phyloP scores from a whole-genome alignment of 1,140 invertebrate genomes.

The Nebria ingens region DNA sequence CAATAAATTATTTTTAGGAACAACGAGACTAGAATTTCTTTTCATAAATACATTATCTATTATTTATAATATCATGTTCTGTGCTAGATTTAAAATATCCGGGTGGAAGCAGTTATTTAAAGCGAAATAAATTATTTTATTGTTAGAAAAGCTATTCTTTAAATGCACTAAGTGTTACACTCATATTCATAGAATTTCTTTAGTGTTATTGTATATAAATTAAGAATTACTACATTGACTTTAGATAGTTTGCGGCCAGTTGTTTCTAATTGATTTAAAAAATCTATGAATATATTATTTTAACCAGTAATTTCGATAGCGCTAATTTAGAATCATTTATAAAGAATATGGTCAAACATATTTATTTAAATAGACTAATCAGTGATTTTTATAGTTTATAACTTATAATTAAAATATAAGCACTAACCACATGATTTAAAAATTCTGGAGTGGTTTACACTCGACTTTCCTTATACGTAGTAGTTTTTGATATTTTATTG shows the following conservation, averaged over 20 bases:
- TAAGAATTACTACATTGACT: not conserved
- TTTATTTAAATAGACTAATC: not conserved
- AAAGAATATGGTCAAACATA: not conserved
- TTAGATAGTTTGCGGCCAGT: not conserved
- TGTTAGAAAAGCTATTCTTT: not conserved
- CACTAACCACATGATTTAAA: not conserved
- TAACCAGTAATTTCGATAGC: not conserved
- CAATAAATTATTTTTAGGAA: conserved; percentile 5
- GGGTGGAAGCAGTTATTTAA: not conserved
- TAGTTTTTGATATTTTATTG: too few species aligned
- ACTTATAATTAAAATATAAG: not conserved
- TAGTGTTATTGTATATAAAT: not conserved
- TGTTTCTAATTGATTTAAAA: not conserved
- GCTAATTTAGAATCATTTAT: not conserved
- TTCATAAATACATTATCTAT: not conserved
- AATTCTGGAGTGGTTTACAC: too few species aligned
- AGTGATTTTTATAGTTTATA: not conserved
- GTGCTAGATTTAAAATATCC: not conserved
- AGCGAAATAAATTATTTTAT: not conserved
- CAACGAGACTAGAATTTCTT: not conserved
- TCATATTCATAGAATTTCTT: too few species aligned
- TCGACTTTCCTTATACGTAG: too few species aligned
- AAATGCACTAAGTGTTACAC: not conserved
- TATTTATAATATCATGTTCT: not conserved
- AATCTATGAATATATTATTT: not conserved